phyloP scores from a whole-genome alignment of 2,797 vertebrate species.

The Sebastes vulpes region DNA sequence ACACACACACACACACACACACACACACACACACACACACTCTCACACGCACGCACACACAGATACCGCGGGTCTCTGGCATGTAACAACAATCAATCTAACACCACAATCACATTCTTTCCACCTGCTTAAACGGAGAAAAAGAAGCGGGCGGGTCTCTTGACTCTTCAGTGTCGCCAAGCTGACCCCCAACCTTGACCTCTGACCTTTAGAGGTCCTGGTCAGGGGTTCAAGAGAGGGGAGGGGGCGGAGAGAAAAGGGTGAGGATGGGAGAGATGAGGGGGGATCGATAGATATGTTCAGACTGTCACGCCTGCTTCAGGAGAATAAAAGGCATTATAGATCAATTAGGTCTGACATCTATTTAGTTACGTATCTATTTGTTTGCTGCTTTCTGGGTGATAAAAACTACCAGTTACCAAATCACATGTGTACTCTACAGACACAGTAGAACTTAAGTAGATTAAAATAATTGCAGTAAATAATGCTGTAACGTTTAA shows the following conservation, averaged over 20 bases:
- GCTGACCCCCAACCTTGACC: conserved; percentile 89
- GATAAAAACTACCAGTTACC: not conserved
- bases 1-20: conserved; percentile 9
- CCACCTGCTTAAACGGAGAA: conserved; percentile 73
- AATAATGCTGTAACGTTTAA: not conserved
- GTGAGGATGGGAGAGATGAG: not conserved
- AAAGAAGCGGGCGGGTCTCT: conserved; percentile 64
- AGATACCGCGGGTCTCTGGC: not conserved
- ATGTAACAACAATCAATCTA: conserved; percentile 81
- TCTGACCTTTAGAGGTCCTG: conserved; percentile 70
- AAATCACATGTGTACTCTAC: not conserved
- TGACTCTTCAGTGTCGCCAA: conserved; percentile 67
- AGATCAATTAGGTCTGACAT: conserved; percentile 61
- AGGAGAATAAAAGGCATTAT: conserved; percentile 79
- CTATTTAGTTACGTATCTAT: conserved; percentile 32
- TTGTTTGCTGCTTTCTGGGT: not conserved
- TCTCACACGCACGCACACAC: not conserved
- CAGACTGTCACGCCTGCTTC: conserved; percentile 87
- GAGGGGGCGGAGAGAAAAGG: not conserved
- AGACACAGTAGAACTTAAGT: not conserved
- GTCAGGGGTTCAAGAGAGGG: conserved; percentile 62
- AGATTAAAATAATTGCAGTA: not conserved
- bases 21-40: not conserved
- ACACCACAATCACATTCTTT: conserved; percentile 78
- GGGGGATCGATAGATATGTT: conserved; percentile 88